Conservation (phyloP, 2,888 invertebrate species). For the Sinodicranocentrus sp. region DNA sequence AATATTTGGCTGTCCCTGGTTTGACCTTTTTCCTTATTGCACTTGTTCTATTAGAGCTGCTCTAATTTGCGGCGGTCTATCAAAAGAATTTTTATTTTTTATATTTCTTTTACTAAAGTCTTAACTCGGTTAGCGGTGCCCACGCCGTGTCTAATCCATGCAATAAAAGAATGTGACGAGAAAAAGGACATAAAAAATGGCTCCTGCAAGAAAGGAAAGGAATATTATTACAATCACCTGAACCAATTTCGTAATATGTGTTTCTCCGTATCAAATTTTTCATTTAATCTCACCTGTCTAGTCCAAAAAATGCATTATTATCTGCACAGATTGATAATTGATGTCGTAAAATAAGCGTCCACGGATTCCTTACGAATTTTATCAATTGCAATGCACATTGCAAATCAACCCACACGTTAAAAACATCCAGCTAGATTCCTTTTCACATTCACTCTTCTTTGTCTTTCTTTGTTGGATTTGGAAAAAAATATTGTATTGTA, state of each 20-base stretch:
- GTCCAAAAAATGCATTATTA: constrained; percentile 37
- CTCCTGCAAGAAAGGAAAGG: background rate
- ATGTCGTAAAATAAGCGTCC: constrained; percentile 32
- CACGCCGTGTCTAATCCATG: constrained; percentile 22
- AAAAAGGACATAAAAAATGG: background rate
- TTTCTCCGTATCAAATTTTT: background rate
- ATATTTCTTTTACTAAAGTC: too few relatives aligned
- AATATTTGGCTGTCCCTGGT: background rate
- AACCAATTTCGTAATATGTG: constrained; percentile 49
- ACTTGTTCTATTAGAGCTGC: constrained; percentile 18
- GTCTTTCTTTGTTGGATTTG: constrained; percentile 25
- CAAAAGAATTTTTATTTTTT: too few relatives aligned
- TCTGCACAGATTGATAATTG: constrained; percentile 51
- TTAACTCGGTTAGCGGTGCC: constrained; percentile 1
- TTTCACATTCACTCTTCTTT: constrained; percentile 31
- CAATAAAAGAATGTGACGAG: constrained; percentile 10
- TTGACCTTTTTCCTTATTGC: constrained; percentile 14
- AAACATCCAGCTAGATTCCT: background rate
- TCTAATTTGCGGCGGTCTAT: too few relatives aligned
- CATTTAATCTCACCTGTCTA: constrained; percentile 18
- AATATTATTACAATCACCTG: constrained; percentile 28
- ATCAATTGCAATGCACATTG: background rate
- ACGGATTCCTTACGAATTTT: background rate
- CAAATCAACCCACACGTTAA: constrained; percentile 28
- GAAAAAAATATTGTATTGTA: too few relatives aligned